Conservation (phyloP, 2,888 invertebrate species). For the Gerris lacustris region DNA sequence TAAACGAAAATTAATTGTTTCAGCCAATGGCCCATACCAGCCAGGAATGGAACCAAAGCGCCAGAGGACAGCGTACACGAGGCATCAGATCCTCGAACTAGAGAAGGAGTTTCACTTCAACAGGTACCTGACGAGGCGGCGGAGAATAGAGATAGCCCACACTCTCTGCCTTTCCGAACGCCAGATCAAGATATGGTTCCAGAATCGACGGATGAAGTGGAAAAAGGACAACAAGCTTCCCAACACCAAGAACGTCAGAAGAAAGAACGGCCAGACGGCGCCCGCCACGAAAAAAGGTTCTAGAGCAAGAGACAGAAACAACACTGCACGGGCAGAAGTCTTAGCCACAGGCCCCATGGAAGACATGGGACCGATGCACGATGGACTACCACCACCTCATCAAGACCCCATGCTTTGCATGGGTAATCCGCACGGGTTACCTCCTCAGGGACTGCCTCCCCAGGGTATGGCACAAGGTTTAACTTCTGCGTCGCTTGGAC, state of each 20-base stretch:
- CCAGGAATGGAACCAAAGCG: slow-evolving; percentile 92
- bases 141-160: slow-evolving; percentile 95
- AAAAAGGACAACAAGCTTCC: slow-evolving; percentile 81
- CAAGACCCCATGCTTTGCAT: slow-evolving; percentile 15
- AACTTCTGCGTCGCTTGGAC: slow-evolving; percentile 15
- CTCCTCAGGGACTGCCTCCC: slow-evolving; percentile 16
- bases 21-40: slow-evolving; percentile 77
- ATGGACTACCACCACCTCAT: slow-evolving; percentile 18
- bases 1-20: slow-evolving; percentile 35
- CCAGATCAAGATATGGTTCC: slow-evolving; percentile 84
- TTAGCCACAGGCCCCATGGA: slow-evolving; percentile 26
- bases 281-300: slow-evolving; percentile 44
- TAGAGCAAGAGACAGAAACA: slow-evolving; percentile 29
- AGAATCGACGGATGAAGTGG: slow-evolving; percentile 74
- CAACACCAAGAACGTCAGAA: slow-evolving; percentile 65
- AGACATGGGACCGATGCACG: slow-evolving; percentile 40
- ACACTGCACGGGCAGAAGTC: slow-evolving; percentile 16
- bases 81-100: slow-evolving; percentile 92
- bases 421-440: slow-evolving; percentile 17
- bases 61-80: slow-evolving; percentile 91
- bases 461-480: slow-evolving; percentile 18
- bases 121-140: slow-evolving; percentile 84
- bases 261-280: slow-evolving; percentile 65
- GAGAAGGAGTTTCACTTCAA: slow-evolving; percentile 98
- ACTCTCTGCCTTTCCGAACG: slow-evolving; percentile 82